Evolutionary conservation across 2,797 vertebrate species (phyloP).

Genomic region (Phrynocephalus guinanensis): DNA sequence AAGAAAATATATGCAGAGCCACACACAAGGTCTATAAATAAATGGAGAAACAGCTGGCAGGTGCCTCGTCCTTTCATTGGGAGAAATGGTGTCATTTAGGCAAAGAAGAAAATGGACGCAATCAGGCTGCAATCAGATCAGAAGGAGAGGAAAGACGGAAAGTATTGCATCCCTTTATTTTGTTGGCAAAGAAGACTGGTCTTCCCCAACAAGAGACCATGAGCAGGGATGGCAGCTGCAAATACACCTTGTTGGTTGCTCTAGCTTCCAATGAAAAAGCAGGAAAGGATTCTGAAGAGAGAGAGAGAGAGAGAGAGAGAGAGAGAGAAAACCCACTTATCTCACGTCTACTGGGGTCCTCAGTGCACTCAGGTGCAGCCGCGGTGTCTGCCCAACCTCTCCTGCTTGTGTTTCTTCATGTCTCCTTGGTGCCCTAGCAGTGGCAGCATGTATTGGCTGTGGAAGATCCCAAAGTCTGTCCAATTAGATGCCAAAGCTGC

Average conservation of each 20-base stretch:
- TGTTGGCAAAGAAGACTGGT: background rate
- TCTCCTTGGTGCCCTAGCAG: background rate
- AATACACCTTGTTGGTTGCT: background rate
- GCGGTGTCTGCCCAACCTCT: background rate
- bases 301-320: too few relatives aligned
- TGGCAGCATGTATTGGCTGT: too few relatives aligned
- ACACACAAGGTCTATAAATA: slow-evolving; percentile 20
- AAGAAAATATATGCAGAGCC: too few relatives aligned
- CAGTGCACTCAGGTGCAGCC: background rate
- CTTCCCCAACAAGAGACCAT: background rate
- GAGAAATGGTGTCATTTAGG: background rate
- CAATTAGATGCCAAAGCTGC: background rate
- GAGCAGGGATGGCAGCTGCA: background rate
- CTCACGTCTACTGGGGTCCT: background rate
- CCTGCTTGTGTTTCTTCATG: background rate
- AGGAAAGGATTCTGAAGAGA: background rate
- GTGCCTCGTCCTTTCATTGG: slow-evolving; percentile 1
- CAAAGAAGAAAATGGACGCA: slow-evolving; percentile 4
- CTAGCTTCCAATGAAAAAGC: background rate
- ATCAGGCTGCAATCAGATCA: slow-evolving; percentile 7
- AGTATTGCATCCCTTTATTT: background rate
- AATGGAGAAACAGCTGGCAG: slow-evolving; percentile 8
- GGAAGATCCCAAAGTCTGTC: background rate
- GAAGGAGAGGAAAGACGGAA: background rate
- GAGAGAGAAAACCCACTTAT: too few relatives aligned